Base-by-base conservation (phyloP, 2,797 vertebrate genomes). In the Florisuga fusca region DNA sequence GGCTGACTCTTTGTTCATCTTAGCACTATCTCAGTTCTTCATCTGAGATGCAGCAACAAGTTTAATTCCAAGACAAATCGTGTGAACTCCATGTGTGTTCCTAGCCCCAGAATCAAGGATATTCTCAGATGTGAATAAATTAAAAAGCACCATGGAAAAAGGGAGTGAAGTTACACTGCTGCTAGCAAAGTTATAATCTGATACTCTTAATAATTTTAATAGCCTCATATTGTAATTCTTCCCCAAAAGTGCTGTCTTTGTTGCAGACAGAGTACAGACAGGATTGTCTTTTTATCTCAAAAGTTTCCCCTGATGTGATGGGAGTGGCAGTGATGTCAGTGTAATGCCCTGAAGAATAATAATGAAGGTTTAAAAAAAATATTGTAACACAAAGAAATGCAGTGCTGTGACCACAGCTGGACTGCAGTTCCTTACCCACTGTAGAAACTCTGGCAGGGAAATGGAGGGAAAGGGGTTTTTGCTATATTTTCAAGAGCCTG, bases 181-280 rank as follows among this genome's bases (percentile, higher is more conserved):
- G 9, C 61, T 93, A 81, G 45, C 27, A 73, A 90, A 95, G 68
- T 77, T 90, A 85, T 31, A 95, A 94, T 48, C 26, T 43, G 62
- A 93, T 81, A 87, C n/a, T 59, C 38, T 91, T 90, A 71, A 76
- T 83, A 83, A 57, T 82, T 90, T 84, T 93, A 92, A 78, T 69
- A 89, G 45, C 11, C 8, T 89, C 27, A 36, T 68, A 61, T 33
- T 88, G 26, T 48, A 82, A 93, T 79, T 95, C 46, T 38, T 90
- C 34, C 38, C 12, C 29, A 58, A 75, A 92, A 92, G 72, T 64
- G 26, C 23, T 87, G 23, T 46, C 34, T 91, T 92, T 6, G 3
- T 4, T 81, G 66, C 45, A 86, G 72, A 92, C 33, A 80, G 41
- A 91, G 33, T 29, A 73, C 73, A 93, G 76, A 82, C 33, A 86